Evolutionary conservation across 2,113 vertebrate species (phyloP), one percentile per base, ranked within the genome.

Genomic region (Elephantulus edwardii): DNA sequence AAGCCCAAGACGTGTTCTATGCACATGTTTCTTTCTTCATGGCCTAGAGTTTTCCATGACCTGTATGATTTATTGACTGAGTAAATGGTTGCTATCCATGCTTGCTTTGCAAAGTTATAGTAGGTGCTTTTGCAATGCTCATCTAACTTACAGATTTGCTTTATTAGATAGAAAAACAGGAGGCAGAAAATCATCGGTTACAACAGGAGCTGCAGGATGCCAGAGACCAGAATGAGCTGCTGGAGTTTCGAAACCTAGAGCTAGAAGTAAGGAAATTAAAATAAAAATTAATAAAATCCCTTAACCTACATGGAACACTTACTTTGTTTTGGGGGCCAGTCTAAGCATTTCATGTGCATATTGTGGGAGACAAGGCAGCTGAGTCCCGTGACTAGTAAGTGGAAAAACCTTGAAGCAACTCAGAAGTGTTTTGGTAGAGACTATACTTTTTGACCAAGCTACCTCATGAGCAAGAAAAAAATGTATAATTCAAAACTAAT

Each of bases 221-320:
- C 46, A 98, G 97, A 96, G 99, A 99, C 97, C 99, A 99, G 97
- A 99, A 99, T 40, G 99, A 99, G 85, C 98, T 99, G 88, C 96
- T 99, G 93, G 99, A 99, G 96, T 99, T 99, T 96, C 98, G 99
- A 95, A 99, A 99, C 94, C 97, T 99, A 50, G 99, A 99, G 94
- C 97, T 99, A 40, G 99, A 99, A 98, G 99, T 99, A 97, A 98
- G 91, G 94, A 92, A 76, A 60, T 76, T 33, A 28, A 74, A 20
- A 13, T 48, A 9, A 48, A 35, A 22, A 52, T 78, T 8, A 62
- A 50, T 56, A 44, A 16, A 56, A 44, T 56, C 13, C 6, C n/a
- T 86, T 64, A 83, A 77, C 12, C 8, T 40, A 13, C 38, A 44
- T 17, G 6, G 35, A 90, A 28, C 44, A 4, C 4, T 1, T 19